phyloP scores from a whole-genome alignment of 2,797 vertebrate genomes.

The Halcyon badia region DNA sequence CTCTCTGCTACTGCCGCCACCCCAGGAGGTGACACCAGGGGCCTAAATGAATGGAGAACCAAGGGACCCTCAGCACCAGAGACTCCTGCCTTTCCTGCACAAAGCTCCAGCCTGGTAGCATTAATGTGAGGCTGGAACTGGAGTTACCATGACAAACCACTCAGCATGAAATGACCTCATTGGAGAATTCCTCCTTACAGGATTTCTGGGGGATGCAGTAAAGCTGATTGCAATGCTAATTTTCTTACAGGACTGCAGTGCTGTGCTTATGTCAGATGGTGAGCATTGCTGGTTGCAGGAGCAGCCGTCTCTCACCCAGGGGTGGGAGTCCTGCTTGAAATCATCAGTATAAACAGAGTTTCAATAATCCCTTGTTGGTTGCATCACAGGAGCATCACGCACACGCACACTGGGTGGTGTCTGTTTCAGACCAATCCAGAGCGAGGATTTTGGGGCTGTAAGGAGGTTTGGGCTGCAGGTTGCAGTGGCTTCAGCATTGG shows the following conservation, averaged over 20 bases:
- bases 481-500: background rate
- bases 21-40: background rate
- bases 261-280: background rate
- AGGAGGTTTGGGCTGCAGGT: background rate
- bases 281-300: background rate
- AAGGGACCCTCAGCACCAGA: background rate
- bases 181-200: background rate
- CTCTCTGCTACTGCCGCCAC: background rate
- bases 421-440: background rate
- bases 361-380: background rate
- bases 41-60: background rate
- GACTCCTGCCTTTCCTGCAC: background rate
- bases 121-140: background rate
- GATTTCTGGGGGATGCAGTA: background rate
- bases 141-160: background rate
- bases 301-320: background rate
- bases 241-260: background rate
- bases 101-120: background rate
- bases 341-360: background rate
- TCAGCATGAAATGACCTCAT: background rate
- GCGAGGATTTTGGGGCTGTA: background rate
- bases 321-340: background rate
- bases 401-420: rapidly evolving
- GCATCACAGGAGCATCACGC: background rate
- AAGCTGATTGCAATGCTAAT: background rate